Percentiles rank a stretch among this genome's conserved stretches.
Evolutionary conservation across 2,888 invertebrate species (phyloP).

Genomic region (Eupithecia pulchellata): DNA sequence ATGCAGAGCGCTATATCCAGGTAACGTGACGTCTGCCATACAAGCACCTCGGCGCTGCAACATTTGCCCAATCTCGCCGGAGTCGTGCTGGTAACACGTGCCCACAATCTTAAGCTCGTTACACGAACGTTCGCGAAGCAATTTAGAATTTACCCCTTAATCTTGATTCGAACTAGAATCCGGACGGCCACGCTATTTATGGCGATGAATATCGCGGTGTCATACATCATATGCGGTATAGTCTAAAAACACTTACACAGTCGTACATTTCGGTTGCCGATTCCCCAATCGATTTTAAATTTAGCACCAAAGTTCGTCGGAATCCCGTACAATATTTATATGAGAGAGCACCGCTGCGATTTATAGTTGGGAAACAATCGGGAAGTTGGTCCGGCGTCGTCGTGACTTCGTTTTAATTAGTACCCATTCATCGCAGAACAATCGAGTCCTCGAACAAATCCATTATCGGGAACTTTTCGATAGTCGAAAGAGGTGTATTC

Average conservation of each 20-base stretch:
- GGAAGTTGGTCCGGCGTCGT: constrained; percentile 78
- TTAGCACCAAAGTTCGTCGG: constrained; percentile 76
- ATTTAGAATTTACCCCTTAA: constrained; percentile 74
- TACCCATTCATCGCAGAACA: constrained; percentile 84
- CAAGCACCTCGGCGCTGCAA: constrained; percentile 20
- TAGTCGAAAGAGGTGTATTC: constrained; percentile 83
- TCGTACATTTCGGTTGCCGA: constrained; percentile 56
- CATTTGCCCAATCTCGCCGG: constrained; percentile 68
- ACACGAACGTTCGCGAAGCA: constrained; percentile 68
- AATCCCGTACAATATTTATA: constrained; percentile 77
- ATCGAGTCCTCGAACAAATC: constrained; percentile 82
- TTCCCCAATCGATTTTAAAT: constrained; percentile 77
- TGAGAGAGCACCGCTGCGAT: constrained; percentile 72
- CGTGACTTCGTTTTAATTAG: constrained; percentile 86
- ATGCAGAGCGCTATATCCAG: constrained; percentile 62
- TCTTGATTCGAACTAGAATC: constrained; percentile 63
- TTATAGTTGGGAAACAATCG: constrained; percentile 82
- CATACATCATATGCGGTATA: constrained; percentile 46
- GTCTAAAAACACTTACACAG: constrained; percentile 48
- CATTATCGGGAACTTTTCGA: constrained; percentile 84
- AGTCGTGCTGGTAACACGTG: constrained; percentile 70
- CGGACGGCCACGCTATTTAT: constrained; percentile 59
- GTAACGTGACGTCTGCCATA: constrained; percentile 72
- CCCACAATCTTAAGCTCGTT: constrained; percentile 80
- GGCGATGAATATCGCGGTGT: constrained; percentile 56